Evolutionary conservation across 2,797 vertebrate genomes (phyloP), one percentile per base, ranked within the genome.

Genomic region (Menidia menidia): DNA sequence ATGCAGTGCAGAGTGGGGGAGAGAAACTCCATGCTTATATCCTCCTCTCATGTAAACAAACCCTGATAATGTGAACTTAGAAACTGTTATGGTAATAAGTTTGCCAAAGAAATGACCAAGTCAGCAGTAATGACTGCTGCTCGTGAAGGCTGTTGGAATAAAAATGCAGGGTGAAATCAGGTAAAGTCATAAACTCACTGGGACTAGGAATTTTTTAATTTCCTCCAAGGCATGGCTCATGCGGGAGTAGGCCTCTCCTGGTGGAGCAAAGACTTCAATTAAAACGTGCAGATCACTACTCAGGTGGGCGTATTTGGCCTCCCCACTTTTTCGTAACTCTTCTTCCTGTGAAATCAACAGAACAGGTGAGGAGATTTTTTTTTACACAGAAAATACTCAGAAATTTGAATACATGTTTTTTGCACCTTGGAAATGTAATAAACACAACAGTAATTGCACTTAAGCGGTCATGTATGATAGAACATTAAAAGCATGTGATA

Each of bases 191-290:
- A 94, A 85, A 98, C 98, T 98, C 96, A 99, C 97, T 52, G 98
- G 98, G 91, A 98, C 97, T 64, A 99, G 95, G 91, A 99, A 99
- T 92, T 99, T 99, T 90, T 99, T 99, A 45, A 99, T 98, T 92
- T 99, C 98, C 92, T 99, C 98, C 93, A 99, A 90, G 71, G 97
- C 98, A 77, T 98, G 98, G 93, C 98, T 99, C 98, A 99, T 99
- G 41, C 98, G 97, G 91, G 97, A 98, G 94, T 99, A 99, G 2
- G 98, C 98, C 88, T 99, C 97, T 83, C 97, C 97, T 60, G 98
- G 97, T 75, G 98, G 97, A 87, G 97, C 98, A 82, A 99, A 99
- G 83, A 99, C 98, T 95, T 99, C 98, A 93, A 99, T 99, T 94
- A 99, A 95, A 87, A 99, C 98, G 0, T 99, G 98, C 75, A 99